Base-by-base conservation (phyloP, 2,888 invertebrate species). In the Electrophaes corylata region DNA sequence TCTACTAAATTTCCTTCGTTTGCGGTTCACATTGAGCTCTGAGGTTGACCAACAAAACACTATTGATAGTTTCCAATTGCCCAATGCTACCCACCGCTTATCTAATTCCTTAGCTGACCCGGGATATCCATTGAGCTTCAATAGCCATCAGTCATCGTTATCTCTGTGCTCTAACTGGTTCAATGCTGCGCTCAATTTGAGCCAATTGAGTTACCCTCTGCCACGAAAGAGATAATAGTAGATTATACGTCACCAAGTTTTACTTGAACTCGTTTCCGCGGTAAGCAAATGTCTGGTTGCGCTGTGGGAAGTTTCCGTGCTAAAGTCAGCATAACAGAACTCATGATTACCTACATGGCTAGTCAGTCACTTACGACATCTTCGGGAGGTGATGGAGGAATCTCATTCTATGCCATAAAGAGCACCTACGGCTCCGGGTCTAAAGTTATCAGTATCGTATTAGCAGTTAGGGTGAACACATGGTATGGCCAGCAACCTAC, bases 161-260 rank as follows among this genome's bases (percentile, higher is more conserved):
- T 58, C 58, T 43, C 61, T 62, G 60, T 66, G 69, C 70, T 73
- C 73, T 78, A 75, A 79, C 79, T 77, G 73, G 73, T 66, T 72
- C 67, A 68, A 76, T 75, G 70, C 71, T 67, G 68, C 71, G 81
- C 79, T 81, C 88, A 88, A 89, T 89, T 88, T 86, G 77, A 82
- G 86, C 81, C 88, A 89, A 88, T 89, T 87, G 80, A 83, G 76
- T 67, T 68, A 73, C 69, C 73, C 72, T 70, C 70, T 67, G 74
- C 80, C 46, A 39, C 46, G 40, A 40, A 26, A 51, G 43, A 50
- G 23, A 44, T 52, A 19, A 12, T 40, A 50, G 19, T 10, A 43
- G 11, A 12, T 41, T 33, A 40, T 26, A 5, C 10, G 10, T 35
- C 33, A 49, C 26, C n/a, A 45, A 45, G 41, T 50, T 57, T 23